These are phyloP conservation scores for Macrosoma leucophasiata DNA, from an alignment of 2,888 invertebrate genomes.

Conservation along the genomic window DNA sequence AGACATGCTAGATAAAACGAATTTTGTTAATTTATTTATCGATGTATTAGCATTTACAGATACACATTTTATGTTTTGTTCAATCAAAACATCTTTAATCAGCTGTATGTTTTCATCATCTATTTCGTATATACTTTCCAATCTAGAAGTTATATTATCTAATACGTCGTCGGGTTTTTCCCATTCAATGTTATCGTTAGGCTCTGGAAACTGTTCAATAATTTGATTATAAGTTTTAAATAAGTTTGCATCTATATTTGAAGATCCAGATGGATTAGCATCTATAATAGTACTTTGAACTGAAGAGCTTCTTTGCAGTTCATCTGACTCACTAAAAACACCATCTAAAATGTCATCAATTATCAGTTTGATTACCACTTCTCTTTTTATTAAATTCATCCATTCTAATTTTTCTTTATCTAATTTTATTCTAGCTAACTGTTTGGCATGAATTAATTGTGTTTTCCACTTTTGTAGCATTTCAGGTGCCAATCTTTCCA, in stretches of 20 bases:
- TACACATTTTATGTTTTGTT: slow-evolving; percentile 61
- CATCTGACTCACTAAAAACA: slow-evolving; percentile 24
- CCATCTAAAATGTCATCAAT: slow-evolving; percentile 46
- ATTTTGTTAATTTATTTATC: slow-evolving; percentile 41
- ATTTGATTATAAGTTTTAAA: slow-evolving; percentile 51
- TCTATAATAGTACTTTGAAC: slow-evolving; percentile 62
- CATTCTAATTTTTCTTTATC: slow-evolving; percentile 39
- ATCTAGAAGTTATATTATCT: slow-evolving; percentile 56
- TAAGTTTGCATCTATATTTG: slow-evolving; percentile 48
- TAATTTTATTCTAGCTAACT: slow-evolving; percentile 35
- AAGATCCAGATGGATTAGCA: slow-evolving; percentile 50
- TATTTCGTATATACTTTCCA: slow-evolving; percentile 58
- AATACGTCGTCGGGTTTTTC: slow-evolving; percentile 64
- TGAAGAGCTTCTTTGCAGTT: slow-evolving; percentile 27
- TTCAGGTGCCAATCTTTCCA: slow-evolving; percentile 43
- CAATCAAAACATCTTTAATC: slow-evolving; percentile 45
- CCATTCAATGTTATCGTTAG: slow-evolving; percentile 58
- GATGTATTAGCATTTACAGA: slow-evolving; percentile 56
- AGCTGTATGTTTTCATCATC: slow-evolving; percentile 59
- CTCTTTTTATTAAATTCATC: slow-evolving; percentile 43
- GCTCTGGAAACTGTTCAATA: slow-evolving; percentile 62
- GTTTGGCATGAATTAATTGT: slow-evolving; percentile 51
- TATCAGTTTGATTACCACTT: slow-evolving; percentile 43
- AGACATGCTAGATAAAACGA: slow-evolving; percentile 38
- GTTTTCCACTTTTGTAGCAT: slow-evolving; percentile 56